phyloP scores from a whole-genome alignment of 2,113 vertebrate genomes.

The Bagarius yarrelli region DNA sequence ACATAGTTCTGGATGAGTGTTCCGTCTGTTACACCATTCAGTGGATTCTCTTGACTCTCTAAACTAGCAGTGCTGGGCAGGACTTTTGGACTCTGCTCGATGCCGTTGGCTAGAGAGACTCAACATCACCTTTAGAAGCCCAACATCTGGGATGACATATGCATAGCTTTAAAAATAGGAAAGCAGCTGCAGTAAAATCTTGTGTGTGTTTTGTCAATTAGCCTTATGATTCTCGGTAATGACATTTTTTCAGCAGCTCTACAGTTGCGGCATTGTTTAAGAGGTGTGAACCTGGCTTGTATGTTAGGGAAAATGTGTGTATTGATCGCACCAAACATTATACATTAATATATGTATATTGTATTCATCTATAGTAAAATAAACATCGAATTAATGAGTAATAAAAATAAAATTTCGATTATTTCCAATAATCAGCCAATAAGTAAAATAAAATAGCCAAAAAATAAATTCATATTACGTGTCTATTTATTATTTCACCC shows the following conservation, averaged over 20 bases:
- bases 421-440: background rate
- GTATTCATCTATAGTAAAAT: background rate
- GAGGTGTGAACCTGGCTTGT: background rate
- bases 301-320: background rate
- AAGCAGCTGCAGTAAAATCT: constrained; percentile 30
- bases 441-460: background rate
- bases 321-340: background rate
- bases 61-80: constrained; percentile 28
- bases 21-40: constrained; percentile 37
- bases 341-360: background rate
- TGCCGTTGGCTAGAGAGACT: constrained; percentile 2
- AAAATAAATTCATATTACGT: background rate
- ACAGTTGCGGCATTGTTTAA: constrained; percentile 30
- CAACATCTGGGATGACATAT: constrained; percentile 45
- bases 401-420: background rate
- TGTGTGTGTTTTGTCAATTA: constrained; percentile 35
- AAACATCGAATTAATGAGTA: background rate
- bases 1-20: background rate
- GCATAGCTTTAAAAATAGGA: constrained; percentile 27
- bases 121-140: constrained; percentile 6
- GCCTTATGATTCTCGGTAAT: constrained; percentile 35
- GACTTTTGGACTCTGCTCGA: constrained; percentile 14
- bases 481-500: background rate
- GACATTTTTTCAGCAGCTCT: constrained; percentile 30
- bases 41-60: constrained; percentile 21